A percentile compares a stretch with the other conserved stretches of the same genome.
These are phyloP conservation scores for Arizona elegans DNA, from an alignment of 2,113 vertebrate species.

Conservation along the genomic window DNA sequence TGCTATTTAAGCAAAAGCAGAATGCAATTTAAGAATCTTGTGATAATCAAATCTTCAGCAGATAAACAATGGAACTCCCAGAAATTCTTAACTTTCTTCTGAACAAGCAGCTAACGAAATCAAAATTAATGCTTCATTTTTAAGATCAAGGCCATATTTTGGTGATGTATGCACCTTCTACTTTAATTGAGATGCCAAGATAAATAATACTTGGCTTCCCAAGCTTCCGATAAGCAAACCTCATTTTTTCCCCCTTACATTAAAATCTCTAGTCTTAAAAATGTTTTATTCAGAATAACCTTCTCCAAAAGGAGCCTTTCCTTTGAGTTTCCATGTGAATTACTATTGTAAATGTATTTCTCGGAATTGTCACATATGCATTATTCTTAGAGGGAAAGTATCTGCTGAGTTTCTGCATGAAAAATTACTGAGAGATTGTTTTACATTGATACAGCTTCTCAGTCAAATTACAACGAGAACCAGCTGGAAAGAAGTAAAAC, in stretches of 20 bases:
- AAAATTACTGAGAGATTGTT: not conserved
- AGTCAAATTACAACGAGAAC: not conserved
- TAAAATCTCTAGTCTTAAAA: not conserved
- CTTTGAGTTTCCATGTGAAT: not conserved
- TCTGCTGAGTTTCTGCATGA: not conserved
- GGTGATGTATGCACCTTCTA: not conserved
- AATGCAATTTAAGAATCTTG: not conserved
- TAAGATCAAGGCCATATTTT: not conserved
- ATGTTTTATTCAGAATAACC: not conserved
- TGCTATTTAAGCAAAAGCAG: not conserved
- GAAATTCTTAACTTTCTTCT: slow-evolving; percentile 25
- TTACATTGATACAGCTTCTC: not conserved
- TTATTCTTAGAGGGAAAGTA: not conserved
- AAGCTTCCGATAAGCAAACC: not conserved
- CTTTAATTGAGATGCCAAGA: not conserved
- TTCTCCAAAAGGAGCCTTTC: not conserved
- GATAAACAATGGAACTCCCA: slow-evolving; percentile 40
- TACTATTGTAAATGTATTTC: not conserved
- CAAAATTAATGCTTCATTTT: not conserved
- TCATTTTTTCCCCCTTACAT: not conserved
- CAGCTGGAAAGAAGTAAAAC: not conserved
- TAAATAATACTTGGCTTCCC: not conserved
- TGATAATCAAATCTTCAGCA: slow-evolving; percentile 40
- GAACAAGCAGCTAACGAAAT: slow-evolving; percentile 9
- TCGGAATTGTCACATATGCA: not conserved